These are phyloP conservation scores for Fistularia tabacaria DNA, from an alignment of 2,797 vertebrate genomes.

Conservation along the genomic window DNA sequence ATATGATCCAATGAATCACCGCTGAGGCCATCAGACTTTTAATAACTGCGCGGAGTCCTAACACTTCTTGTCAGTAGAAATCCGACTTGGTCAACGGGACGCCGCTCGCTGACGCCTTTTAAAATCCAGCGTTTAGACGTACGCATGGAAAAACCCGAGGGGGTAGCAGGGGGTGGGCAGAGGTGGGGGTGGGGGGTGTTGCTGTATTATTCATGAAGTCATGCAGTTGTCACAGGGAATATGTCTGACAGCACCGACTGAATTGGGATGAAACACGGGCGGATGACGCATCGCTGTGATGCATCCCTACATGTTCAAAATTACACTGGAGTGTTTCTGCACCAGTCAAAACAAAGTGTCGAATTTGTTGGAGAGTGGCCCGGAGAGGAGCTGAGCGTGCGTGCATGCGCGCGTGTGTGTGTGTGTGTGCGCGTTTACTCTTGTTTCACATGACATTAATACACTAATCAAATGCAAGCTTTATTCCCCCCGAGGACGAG, in stretches of 20 bases:
- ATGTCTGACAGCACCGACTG: slow-evolving; percentile 26
- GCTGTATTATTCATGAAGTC: slow-evolving; percentile 52
- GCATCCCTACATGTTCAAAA: slow-evolving; percentile 32
- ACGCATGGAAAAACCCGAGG: slow-evolving; percentile 21
- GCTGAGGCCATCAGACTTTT: slow-evolving; percentile 17
- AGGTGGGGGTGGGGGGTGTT: background rate
- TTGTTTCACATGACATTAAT: slow-evolving; percentile 33
- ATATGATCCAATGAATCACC: slow-evolving; percentile 5
- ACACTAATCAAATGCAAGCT: slow-evolving; percentile 30
- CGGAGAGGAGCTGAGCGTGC: slow-evolving; percentile 9
- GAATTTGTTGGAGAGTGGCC: slow-evolving; percentile 20
- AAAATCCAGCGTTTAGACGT: slow-evolving; percentile 9
- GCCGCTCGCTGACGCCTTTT: slow-evolving; percentile 7
- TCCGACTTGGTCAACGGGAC: slow-evolving; percentile 14
- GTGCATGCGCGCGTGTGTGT: slow-evolving; percentile 2
- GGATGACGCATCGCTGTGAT: slow-evolving; percentile 20
- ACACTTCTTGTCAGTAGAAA: slow-evolving; percentile 18
- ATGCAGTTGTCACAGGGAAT: slow-evolving; percentile 45
- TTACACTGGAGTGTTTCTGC: slow-evolving; percentile 26
- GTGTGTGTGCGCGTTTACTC: slow-evolving; percentile 1
- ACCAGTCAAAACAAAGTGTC: slow-evolving; percentile 47
- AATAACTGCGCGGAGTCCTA: slow-evolving; percentile 19
- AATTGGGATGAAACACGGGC: slow-evolving; percentile 27
- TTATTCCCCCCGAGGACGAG: slow-evolving; percentile 5
- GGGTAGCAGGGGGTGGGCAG: background rate